A percentile compares a stretch with the other conserved stretches of the same genome.
Evolutionary conservation across 2,113 vertebrate genomes (phyloP).

Genomic region (Petrocephalus microphthalmus): DNA sequence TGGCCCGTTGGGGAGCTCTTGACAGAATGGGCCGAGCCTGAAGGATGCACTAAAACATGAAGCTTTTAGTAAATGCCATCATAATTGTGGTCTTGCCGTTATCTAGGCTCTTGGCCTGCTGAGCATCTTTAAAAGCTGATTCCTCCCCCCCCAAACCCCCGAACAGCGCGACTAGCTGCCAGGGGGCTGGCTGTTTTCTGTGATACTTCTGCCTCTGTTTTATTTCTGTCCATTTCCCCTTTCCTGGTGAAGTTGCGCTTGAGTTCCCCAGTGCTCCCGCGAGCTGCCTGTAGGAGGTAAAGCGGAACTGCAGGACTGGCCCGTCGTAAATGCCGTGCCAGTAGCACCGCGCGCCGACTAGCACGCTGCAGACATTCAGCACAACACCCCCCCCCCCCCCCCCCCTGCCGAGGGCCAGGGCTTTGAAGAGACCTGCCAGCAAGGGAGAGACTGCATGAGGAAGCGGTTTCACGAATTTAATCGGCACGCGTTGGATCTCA

Average conservation of each 20-base stretch:
- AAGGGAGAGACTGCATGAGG: not conserved
- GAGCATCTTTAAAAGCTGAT: not conserved
- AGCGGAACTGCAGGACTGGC: not conserved
- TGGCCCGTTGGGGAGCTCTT: not conserved
- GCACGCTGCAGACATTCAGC: not conserved
- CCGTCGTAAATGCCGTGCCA: not conserved
- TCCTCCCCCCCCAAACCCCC: not conserved
- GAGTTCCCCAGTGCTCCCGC: not conserved
- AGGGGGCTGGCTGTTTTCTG: not conserved
- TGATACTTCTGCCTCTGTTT: not conserved
- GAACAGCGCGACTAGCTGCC: not conserved
- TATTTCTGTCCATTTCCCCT: not conserved
- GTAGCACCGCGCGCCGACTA: not conserved
- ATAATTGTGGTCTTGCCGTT: not conserved
- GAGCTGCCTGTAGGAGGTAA: not conserved
- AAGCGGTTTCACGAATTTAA: not conserved
- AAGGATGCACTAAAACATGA: not conserved
- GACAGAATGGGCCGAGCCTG: not conserved
- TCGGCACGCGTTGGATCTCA: not conserved
- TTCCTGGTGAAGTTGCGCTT: not conserved
- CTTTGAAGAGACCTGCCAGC: slow-evolving; percentile 3
- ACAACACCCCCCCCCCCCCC: not conserved
- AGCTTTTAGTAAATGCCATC: not conserved
- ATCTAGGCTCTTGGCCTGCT: not conserved
- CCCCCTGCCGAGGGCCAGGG: not conserved